Base-by-base conservation (phyloP, 2,113 vertebrate genomes). In the Tetrax tetrax region DNA sequence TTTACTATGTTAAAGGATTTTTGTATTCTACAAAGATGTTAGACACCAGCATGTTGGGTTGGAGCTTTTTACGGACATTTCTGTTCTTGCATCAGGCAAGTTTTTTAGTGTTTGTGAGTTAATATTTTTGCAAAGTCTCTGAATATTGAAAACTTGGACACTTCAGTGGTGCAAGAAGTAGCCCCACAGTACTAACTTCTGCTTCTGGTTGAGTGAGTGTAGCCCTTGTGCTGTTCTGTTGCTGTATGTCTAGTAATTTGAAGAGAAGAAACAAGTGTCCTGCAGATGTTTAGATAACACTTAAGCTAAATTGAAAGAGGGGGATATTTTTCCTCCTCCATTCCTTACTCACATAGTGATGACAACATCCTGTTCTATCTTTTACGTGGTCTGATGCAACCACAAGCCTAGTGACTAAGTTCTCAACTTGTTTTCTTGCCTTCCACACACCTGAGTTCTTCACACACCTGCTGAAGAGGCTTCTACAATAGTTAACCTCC, bases 401-500 rank as follows among this genome's bases (percentile, higher is more conserved):
- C 0, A 0, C 8, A 48, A 79, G 10, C 15, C 18, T 51, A 2
- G 17, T 43, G 9, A 9, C 6, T 64, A 75, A 35, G 9, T 37
- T 56, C 15, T 74, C 8, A 7, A 15, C 29, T 57, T 71, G 12
- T 37, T 90, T 83, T 43, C n/a, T 77, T 81, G 5, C 29, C 51
- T 87, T 76, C 10, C 31, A 21, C 23, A 72, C 9, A 53, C 9
- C 5, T 29, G 19, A 43, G 41, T 43, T 43, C 41, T 43, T 43
- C 31, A 21, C 23, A 72, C 9, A 53, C 8, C 5, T 29, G 19
- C 10, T 60, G 51, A 69, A 70, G 17, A 92, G 12, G 18, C 3
- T 37, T 25, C 23, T 71, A 2, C n/a, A 50, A 9, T 13, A 82
- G n/a, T 56, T 60, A 60, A 29, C 8, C 14, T 31, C 31, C 10